Conservation (phyloP, 1,140 invertebrate genomes). For the Drosophila mauritiana region DNA sequence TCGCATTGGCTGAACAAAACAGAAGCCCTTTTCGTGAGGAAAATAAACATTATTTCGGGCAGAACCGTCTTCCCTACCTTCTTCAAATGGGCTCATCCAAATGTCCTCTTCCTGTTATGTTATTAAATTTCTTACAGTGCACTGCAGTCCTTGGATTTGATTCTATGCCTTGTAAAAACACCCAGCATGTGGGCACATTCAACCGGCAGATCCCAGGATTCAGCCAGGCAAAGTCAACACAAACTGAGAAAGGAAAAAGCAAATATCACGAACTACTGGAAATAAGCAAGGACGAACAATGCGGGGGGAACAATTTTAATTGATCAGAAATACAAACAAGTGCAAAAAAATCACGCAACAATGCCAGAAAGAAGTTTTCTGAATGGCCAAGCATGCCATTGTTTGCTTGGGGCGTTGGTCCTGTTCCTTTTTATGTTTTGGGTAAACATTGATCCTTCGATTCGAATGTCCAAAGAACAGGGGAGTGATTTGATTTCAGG, state of each 20-base stretch:
- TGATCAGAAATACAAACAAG: constrained; percentile 82
- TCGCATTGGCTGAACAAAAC: constrained; percentile 21
- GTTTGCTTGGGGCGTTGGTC: constrained; percentile 64
- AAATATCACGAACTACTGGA: constrained; percentile 70
- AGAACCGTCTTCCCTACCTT: not conserved
- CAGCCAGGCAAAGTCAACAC: constrained; percentile 56
- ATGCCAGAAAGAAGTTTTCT: constrained; percentile 5
- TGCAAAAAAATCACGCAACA: constrained; percentile 59
- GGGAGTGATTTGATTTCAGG: constrained; percentile 38
- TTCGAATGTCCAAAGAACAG: constrained; percentile 17
- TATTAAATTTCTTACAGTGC: constrained; percentile 49
- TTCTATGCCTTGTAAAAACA: constrained; percentile 30
- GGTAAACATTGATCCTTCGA: constrained; percentile 63
- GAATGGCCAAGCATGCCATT: constrained; percentile 23
- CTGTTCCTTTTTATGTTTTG: constrained; percentile 63
- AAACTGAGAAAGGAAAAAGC: constrained; percentile 42
- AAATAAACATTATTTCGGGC: constrained; percentile 39
- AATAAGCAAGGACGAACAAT: constrained; percentile 42
- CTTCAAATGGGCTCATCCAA: no score
- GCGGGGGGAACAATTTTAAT: constrained; percentile 65
- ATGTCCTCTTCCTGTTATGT: no score
- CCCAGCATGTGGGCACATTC: constrained; percentile 78
- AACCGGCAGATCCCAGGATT: constrained; percentile 19
- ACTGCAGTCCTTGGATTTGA: constrained; percentile 15
- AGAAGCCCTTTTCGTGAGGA: constrained; percentile 29